Conservation (phyloP, 2,113 vertebrate genomes). For the Xyrauchen texanus region DNA sequence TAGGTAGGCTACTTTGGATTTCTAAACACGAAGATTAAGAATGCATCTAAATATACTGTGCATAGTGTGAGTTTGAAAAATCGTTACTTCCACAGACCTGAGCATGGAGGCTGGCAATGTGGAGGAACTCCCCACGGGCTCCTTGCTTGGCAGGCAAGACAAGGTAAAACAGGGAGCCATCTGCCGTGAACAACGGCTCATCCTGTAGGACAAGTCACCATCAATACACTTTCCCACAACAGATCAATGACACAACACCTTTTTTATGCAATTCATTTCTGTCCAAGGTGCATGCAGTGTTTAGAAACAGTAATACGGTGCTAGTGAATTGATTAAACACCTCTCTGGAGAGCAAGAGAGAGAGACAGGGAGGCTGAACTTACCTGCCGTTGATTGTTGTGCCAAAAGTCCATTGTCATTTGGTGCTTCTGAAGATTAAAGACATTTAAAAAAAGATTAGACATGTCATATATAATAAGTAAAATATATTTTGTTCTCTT, state of each 20-base stretch:
- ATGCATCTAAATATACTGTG: background rate
- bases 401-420: constrained; percentile 74
- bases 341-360: background rate
- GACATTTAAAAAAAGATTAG: constrained; percentile 33
- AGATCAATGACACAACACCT: background rate
- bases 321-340: background rate
- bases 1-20: background rate
- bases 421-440: constrained; percentile 74
- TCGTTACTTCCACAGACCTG: constrained; percentile 68
- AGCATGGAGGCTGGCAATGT: constrained; percentile 73
- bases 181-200: constrained; percentile 72
- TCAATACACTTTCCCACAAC: constrained; percentile 2
- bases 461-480: constrained; percentile 25
- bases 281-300: background rate
- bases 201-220: constrained; percentile 66
- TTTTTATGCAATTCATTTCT: constrained; percentile 27
- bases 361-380: constrained; percentile 18
- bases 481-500: constrained; percentile 31
- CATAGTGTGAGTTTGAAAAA: constrained; percentile 4
- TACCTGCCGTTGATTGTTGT: constrained; percentile 76
- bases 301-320: background rate
- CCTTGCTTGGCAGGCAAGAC: constrained; percentile 79
- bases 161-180: constrained; percentile 74
- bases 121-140: constrained; percentile 78
- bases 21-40: constrained; percentile 9